Base-by-base conservation (phyloP, 2,797 vertebrate genomes). In the Anomalospiza imberbis region DNA sequence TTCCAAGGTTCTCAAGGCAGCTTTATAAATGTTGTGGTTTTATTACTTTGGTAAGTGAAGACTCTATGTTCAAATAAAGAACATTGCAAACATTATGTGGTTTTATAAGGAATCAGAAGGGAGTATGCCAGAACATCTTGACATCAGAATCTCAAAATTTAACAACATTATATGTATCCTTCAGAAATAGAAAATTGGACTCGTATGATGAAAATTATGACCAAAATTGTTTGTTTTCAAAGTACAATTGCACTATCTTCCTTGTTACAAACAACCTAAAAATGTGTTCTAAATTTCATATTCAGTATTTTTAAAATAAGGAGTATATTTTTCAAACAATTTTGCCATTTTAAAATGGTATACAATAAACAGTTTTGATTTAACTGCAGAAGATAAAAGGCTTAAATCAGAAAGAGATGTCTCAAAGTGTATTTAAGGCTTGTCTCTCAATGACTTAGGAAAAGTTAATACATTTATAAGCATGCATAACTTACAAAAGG, bases 21-120 rank as follows among this genome's bases (percentile, higher is more conserved):
- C 51, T 88, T 88, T 72, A 82, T 54, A 91, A 78, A 84, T 63
- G 58, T 20, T 72, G 34, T 65, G 5, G 4, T 14, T 83, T 94
- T 92, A 92, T 95, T 77, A 66, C 48, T 85, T 92, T 91, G 68
- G 48, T 75, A 91, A 85, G 53, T 44, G 50, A 65, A 91, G n/a
- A 61, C 2, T 6, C 10, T 50, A 29, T 74, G 50, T 80, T n/a
- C 57, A 77, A 70, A 78, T 79, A 82, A 89, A 88, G 61, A 87
- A 57, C 12, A 45, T 21, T 77, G 45, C 36, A 88, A 79, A 54
- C 4, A 80, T 47, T 47, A 42, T 72, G 15, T 44, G 20, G 29
- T 89, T 91, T 82, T 83, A 40, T 58, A 51, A 26, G 6, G 28
- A 91, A 71, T 62, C 22, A 40, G 42, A 60, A 91, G 42, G 42